phyloP scores from a whole-genome alignment of 2,797 vertebrate genomes.

The Melanotaenia pygmaea region DNA sequence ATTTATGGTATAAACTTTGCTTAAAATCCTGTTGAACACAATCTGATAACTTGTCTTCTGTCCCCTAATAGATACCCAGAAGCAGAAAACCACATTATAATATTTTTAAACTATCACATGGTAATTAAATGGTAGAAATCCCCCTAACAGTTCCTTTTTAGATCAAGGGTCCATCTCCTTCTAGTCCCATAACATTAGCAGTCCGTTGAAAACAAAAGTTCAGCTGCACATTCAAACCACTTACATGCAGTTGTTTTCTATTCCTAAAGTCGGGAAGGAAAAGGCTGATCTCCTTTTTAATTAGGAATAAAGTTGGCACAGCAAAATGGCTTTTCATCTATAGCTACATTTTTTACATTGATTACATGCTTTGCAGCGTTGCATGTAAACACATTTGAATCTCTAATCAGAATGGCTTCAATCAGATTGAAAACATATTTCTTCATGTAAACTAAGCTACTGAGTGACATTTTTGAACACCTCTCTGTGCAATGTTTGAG shows the following conservation, averaged over 20 bases:
- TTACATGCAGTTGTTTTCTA: neutral
- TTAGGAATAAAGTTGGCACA: neutral
- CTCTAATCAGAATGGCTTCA: neutral
- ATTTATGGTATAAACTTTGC: too few species aligned
- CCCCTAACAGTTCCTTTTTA: neutral
- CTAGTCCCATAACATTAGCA: too few species aligned
- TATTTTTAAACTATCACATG: too few species aligned
- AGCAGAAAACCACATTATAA: too few species aligned
- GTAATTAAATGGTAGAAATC: too few species aligned
- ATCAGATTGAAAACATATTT: neutral
- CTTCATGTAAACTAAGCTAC: neutral
- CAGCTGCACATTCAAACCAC: neutral
- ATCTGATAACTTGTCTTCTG: too few species aligned
- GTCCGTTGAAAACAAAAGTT: neutral
- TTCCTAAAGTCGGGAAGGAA: neutral
- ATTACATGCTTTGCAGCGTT: neutral
- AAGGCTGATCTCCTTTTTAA: neutral
- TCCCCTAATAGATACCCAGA: too few species aligned
- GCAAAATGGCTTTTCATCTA: too few species aligned
- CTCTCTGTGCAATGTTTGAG: constrained; percentile 3
- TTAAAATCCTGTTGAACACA: too few species aligned
- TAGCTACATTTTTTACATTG: neutral
- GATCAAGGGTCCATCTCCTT: neutral
- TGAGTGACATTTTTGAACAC: constrained; percentile 7
- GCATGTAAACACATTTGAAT: neutral